phyloP scores from a whole-genome alignment of 2,888 invertebrate species.

The Neria commutata region DNA sequence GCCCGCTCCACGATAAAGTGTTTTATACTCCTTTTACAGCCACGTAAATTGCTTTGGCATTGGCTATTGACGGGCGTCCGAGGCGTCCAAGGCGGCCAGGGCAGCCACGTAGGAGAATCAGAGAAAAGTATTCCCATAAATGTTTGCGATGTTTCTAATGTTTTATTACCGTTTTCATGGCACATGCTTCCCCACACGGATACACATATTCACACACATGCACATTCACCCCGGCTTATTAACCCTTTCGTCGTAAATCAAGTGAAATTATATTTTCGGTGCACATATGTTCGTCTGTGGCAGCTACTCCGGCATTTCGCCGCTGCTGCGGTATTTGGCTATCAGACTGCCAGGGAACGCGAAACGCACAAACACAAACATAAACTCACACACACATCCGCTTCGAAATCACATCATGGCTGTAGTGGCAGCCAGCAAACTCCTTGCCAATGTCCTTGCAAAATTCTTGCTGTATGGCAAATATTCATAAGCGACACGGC shows the following conservation, averaged over 20 bases:
- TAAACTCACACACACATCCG: too few relatives aligned
- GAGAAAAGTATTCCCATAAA: background rate
- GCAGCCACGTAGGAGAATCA: background rate
- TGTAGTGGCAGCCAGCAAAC: background rate
- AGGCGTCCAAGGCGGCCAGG: background rate
- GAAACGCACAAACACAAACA: background rate
- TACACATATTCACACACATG: too few relatives aligned
- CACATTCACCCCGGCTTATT: background rate
- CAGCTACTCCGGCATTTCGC: too few relatives aligned
- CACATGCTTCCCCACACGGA: too few relatives aligned
- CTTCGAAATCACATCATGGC: background rate
- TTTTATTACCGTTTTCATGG: slow-evolving; percentile 3
- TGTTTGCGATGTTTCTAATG: slow-evolving; percentile 2
- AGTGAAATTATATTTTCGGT: slow-evolving; percentile 2
- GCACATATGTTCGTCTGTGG: background rate
- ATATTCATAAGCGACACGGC: too few relatives aligned
- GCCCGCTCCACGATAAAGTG: too few relatives aligned
- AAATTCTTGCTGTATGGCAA: too few relatives aligned
- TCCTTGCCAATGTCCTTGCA: background rate
- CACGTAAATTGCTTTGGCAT: background rate
- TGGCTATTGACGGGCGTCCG: background rate
- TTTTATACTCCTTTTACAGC: too few relatives aligned
- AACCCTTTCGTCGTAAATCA: slow-evolving; percentile 5
- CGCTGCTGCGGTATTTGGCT: too few relatives aligned
- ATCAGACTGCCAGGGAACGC: background rate